phyloP scores from a whole-genome alignment of 2,797 vertebrate species.

The Chrosomus eos region DNA sequence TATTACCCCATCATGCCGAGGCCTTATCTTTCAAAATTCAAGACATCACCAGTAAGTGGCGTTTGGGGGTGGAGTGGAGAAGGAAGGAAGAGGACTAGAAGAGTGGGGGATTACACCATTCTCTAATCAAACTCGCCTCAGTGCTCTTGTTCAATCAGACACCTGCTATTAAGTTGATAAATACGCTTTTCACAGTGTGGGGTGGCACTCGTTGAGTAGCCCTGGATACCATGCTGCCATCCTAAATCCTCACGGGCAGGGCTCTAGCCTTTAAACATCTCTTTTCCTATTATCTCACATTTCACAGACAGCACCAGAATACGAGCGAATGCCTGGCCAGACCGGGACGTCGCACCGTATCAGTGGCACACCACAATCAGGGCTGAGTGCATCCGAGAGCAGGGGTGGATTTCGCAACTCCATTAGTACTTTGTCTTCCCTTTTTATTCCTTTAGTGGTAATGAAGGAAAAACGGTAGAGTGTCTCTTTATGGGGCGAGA shows the following conservation, averaged over 20 bases:
- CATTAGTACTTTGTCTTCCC: conserved; percentile 76
- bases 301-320: conserved; percentile 75
- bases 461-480: conserved; percentile 77
- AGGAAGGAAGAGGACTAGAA: conserved; percentile 59
- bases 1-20: not conserved
- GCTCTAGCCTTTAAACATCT: conserved; percentile 62
- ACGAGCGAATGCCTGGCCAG: conserved; percentile 69
- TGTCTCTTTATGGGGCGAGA: conserved; percentile 71
- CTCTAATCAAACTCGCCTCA: conserved; percentile 81
- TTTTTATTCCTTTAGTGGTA: conserved; percentile 71
- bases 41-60: conserved; percentile 55
- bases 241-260: conserved; percentile 25
- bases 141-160: conserved; percentile 79
- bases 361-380: conserved; percentile 70
- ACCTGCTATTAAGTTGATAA: conserved; percentile 87
- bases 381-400: conserved; percentile 36
- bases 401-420: conserved; percentile 56
- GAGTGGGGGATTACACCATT: conserved; percentile 69
- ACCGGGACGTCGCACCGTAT: conserved; percentile 58
- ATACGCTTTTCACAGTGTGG: conserved; percentile 84
- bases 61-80: conserved; percentile 41
- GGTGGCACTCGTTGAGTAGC: conserved; percentile 77
- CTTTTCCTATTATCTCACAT: conserved; percentile 77
- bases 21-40: conserved; percentile 41
- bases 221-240: conserved; percentile 75